Percentiles rank a stretch among this genome's conserved stretches.
phyloP scores from a whole-genome alignment of 2,113 vertebrate genomes.

The Nettapus auritus region DNA sequence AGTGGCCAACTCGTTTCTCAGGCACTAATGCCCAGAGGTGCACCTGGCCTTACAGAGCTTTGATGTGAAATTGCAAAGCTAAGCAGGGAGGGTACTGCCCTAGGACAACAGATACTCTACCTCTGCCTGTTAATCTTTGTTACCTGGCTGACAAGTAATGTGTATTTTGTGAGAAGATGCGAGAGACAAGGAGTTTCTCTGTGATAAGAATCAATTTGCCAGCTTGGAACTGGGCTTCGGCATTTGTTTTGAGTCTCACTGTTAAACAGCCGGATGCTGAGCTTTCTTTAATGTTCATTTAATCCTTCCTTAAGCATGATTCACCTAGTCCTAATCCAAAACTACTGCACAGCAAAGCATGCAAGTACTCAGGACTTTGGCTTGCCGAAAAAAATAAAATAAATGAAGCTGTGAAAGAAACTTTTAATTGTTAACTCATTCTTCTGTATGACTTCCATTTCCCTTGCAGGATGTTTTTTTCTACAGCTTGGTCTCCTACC shows the following conservation, averaged over 20 bases:
- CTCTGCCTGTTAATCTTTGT: neutral
- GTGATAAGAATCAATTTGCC: neutral
- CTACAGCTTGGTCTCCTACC: constrained; percentile 4
- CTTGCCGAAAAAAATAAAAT: neutral
- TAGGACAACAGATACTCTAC: neutral
- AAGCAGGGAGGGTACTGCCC: neutral
- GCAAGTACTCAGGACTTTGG: neutral
- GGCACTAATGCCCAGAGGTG: neutral
- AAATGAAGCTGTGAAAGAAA: constrained; percentile 21
- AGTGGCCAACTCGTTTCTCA: accelerated
- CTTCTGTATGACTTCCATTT: constrained; percentile 32
- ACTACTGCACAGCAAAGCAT: neutral
- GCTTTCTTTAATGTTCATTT: constrained; percentile 30
- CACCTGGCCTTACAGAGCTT: neutral
- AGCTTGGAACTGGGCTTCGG: neutral
- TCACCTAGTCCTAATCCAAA: constrained; percentile 22
- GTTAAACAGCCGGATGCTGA: neutral
- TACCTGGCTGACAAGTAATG: neutral
- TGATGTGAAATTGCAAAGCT: neutral
- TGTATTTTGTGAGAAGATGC: neutral
- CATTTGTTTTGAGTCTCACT: neutral
- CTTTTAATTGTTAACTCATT: constrained; percentile 40
- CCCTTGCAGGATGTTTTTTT: constrained; percentile 1
- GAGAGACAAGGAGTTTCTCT: neutral
- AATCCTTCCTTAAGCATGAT: constrained; percentile 37